These are phyloP conservation scores for Belonocnema kinseyi DNA, from an alignment of 1,140 invertebrate genomes.

Conservation along the genomic window DNA sequence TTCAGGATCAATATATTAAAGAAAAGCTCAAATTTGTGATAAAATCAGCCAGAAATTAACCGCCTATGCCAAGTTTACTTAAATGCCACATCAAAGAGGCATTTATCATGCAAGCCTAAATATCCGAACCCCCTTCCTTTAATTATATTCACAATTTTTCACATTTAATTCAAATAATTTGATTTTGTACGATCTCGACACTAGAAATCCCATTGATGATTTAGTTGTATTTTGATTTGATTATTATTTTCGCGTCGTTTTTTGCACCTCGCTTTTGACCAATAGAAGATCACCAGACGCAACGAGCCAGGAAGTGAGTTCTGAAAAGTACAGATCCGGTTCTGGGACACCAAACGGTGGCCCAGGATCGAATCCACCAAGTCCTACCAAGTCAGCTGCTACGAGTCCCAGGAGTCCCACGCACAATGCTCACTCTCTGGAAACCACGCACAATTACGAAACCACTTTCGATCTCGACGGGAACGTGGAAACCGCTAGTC, in stretches of 20 bases:
- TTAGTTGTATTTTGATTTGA: slow-evolving; percentile 48
- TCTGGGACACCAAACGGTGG: slow-evolving; percentile 68
- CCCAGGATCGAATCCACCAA: slow-evolving; percentile 66
- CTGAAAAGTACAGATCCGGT: slow-evolving; percentile 69
- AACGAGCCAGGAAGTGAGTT: slow-evolving; percentile 69
- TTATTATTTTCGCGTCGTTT: slow-evolving; percentile 56
- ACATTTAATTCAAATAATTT: too few relatives aligned
- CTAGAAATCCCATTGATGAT: neutral
- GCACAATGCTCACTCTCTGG: slow-evolving; percentile 61
- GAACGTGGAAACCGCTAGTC: slow-evolving; percentile 85
- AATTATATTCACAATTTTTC: too few relatives aligned
- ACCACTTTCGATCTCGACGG: slow-evolving; percentile 89
- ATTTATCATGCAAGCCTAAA: too few relatives aligned
- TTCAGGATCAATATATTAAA: too few relatives aligned
- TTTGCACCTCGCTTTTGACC: slow-evolving; percentile 55
- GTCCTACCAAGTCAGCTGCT: slow-evolving; percentile 67
- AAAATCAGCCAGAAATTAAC: too few relatives aligned
- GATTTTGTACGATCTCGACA: too few relatives aligned
- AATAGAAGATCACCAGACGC: slow-evolving; percentile 73
- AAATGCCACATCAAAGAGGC: too few relatives aligned
- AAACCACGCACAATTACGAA: slow-evolving; percentile 83
- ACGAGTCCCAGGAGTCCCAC: slow-evolving; percentile 67
- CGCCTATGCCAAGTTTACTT: too few relatives aligned
- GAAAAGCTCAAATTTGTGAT: too few relatives aligned
- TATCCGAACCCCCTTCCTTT: too few relatives aligned